Conservation (phyloP, 2,113 vertebrate species). For the Rousettus leschenaultii region DNA sequence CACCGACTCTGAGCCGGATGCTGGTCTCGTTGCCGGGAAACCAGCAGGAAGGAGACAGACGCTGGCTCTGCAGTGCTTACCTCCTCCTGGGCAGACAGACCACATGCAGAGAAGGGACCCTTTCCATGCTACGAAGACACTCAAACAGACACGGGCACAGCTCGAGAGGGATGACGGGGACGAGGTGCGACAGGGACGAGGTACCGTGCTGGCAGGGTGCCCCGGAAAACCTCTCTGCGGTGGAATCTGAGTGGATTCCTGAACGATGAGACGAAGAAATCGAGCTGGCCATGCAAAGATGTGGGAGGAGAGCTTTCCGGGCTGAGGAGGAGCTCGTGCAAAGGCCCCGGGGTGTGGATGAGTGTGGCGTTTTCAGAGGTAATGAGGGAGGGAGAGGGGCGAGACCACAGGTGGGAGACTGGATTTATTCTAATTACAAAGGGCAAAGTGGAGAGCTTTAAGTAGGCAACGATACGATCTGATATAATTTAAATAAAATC, state of each 20-base stretch:
- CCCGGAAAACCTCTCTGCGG: not conserved
- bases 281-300: not conserved
- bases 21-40: not conserved
- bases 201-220: not conserved
- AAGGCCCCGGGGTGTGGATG: not conserved
- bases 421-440: not conserved
- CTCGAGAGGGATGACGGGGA: accelerated
- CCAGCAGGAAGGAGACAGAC: not conserved
- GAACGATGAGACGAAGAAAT: accelerated
- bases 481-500: not conserved
- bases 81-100: not conserved
- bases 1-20: not conserved
- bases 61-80: not conserved
- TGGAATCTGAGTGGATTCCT: not conserved
- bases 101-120: accelerated
- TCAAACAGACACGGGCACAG: no score
- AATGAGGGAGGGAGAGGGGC: not conserved
- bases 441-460: not conserved
- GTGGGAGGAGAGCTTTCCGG: not conserved
- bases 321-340: not conserved
- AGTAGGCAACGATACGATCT: not conserved
- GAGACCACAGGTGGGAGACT: not conserved
- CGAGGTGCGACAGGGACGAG: accelerated
- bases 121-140: not conserved
- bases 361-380: not conserved